These are phyloP conservation scores for Dromaius novaehollandiae DNA, from an alignment of 2,113 vertebrate species.

Conservation along the genomic window DNA sequence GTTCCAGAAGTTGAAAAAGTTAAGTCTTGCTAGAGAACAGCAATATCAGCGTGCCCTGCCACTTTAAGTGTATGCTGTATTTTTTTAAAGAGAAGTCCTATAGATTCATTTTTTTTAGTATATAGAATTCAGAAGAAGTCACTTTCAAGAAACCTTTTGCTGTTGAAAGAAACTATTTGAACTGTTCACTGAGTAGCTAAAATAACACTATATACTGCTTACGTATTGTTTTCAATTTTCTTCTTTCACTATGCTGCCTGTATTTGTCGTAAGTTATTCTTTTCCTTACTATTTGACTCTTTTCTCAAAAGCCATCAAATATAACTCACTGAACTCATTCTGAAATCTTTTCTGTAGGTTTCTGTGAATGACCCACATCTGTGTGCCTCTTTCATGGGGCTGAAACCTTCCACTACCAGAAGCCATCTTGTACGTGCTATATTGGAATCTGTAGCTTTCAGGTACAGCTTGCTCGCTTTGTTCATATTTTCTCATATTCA, in stretches of 20 bases:
- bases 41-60: not conserved
- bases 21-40: not conserved
- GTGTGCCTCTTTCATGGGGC: constrained; percentile 91
- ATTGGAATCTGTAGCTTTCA: constrained; percentile 93
- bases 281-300: constrained; percentile 39
- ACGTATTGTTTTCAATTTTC: constrained; percentile 68
- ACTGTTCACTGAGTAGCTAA: not conserved
- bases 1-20: not conserved
- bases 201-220: constrained; percentile 18
- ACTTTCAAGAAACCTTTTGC: not conserved
- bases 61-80: not conserved
- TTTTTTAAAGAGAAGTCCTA: not conserved
- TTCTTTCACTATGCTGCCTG: constrained; percentile 77
- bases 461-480: constrained; percentile 72
- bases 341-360: constrained; percentile 74
- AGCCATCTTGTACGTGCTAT: constrained; percentile 92
- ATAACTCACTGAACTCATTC: not conserved
- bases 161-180: not conserved
- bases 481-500: not conserved
- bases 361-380: constrained; percentile 89
- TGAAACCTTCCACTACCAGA: constrained; percentile 91
- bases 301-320: constrained; percentile 4
- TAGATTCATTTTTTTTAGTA: not conserved
- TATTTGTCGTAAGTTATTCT: constrained; percentile 80
- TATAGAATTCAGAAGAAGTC: not conserved